Evolutionary conservation across 2,888 invertebrate species (phyloP).

Genomic region (Pycnomerus fuliginosus): DNA sequence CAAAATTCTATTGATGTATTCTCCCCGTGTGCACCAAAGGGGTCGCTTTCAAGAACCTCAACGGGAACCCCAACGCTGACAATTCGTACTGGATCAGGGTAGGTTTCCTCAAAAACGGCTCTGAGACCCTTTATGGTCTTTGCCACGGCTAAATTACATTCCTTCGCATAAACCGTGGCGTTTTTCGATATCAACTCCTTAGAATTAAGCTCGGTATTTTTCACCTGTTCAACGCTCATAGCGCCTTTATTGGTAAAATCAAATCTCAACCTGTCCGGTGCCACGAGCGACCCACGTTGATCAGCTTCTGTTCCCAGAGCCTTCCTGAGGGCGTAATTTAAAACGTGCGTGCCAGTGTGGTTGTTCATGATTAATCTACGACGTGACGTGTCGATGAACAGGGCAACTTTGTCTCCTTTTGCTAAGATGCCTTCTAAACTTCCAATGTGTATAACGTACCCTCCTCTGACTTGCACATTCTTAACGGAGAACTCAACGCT

Average conservation of each 20-base stretch:
- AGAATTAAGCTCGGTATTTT: slow-evolving; percentile 78
- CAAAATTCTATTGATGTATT: slow-evolving; percentile 98
- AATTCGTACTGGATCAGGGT: slow-evolving; percentile 93
- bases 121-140: slow-evolving; percentile 90
- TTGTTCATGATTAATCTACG: slow-evolving; percentile 96
- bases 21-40: slow-evolving; percentile 73
- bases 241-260: slow-evolving; percentile 96
- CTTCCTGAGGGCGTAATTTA: slow-evolving; percentile 90
- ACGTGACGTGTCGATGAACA: slow-evolving; percentile 82
- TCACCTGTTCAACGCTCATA: slow-evolving; percentile 85
- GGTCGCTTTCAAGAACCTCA: slow-evolving; percentile 84
- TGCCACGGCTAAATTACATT: slow-evolving; percentile 78
- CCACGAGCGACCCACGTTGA: slow-evolving; percentile 95
- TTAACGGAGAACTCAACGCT: slow-evolving; percentile 88
- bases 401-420: slow-evolving; percentile 80
- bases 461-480: slow-evolving; percentile 92
- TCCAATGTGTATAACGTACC: slow-evolving; percentile 93
- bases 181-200: slow-evolving; percentile 62
- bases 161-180: slow-evolving; percentile 77
- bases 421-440: slow-evolving; percentile 79
- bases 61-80: slow-evolving; percentile 93
- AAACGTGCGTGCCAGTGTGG: slow-evolving; percentile 95
- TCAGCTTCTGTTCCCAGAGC: slow-evolving; percentile 90
- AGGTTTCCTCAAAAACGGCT: slow-evolving; percentile 98
- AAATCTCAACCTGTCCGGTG: slow-evolving; percentile 94